Percentiles rank a stretch among this genome's conserved stretches.
Conservation (phyloP, 2,888 invertebrate genomes). For the Drosophila phalerata region DNA sequence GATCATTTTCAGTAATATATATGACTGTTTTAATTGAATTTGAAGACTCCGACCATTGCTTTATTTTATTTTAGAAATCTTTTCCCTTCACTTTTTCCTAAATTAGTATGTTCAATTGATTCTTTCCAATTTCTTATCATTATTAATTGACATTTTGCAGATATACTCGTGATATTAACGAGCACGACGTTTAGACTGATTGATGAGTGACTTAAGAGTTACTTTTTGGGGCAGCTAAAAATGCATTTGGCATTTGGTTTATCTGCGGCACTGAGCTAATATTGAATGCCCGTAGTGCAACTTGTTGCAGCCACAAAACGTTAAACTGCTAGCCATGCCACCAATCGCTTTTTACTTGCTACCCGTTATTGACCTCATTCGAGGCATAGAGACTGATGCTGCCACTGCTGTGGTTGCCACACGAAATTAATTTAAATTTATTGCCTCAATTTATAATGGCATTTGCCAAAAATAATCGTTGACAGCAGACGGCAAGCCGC, state of each 20-base stretch:
- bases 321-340: slow-evolving; percentile 12
- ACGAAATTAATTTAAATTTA: slow-evolving; percentile 79
- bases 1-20: too few relatives aligned
- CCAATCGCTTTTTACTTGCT: slow-evolving; percentile 22
- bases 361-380: slow-evolving; percentile 38
- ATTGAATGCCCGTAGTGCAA: slow-evolving; percentile 14
- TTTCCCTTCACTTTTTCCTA: not conserved
- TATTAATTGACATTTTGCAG: slow-evolving; percentile 10
- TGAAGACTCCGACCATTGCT: too few relatives aligned
- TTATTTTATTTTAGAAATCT: not conserved
- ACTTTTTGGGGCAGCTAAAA: not conserved
- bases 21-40: too few relatives aligned
- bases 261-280: slow-evolving; percentile 5
- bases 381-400: slow-evolving; percentile 7
- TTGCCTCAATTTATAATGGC: slow-evolving; percentile 77
- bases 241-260: slow-evolving; percentile 8
- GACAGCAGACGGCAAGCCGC: slow-evolving; percentile 41
- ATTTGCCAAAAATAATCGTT: slow-evolving; percentile 71
- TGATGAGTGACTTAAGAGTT: slow-evolving; percentile 38
- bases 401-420: slow-evolving; percentile 10
- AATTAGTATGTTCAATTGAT: not conserved
- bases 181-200: slow-evolving; percentile 27
- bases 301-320: slow-evolving; percentile 25
- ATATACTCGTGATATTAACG: not conserved
- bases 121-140: slow-evolving; percentile 7